A percentile compares a stretch with the other conserved stretches of the same genome.
These are phyloP conservation scores for Calliopsis andreniformis DNA, from an alignment of 1,140 invertebrate genomes.

Conservation along the genomic window DNA sequence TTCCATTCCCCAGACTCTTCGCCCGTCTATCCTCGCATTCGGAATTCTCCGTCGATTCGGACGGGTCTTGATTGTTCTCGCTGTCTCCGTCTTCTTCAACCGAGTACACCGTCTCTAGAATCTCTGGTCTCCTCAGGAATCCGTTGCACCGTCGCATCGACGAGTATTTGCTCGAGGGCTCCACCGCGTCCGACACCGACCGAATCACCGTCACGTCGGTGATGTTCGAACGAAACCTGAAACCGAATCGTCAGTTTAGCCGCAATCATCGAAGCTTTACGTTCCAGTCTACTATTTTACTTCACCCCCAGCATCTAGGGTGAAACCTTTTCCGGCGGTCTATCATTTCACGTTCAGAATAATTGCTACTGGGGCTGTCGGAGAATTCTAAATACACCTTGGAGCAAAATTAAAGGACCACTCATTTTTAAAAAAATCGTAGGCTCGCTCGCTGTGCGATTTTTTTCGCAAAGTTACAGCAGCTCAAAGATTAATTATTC, in stretches of 20 bases:
- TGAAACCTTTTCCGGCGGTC: no score
- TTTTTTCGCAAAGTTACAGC: no score
- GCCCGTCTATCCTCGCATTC: slow-evolving; percentile 71
- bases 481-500: no score
- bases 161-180: slow-evolving; percentile 88
- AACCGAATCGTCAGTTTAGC: neutral
- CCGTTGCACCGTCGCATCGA: slow-evolving; percentile 87
- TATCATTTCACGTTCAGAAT: no score
- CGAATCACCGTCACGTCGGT: slow-evolving; percentile 87
- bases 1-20: slow-evolving; percentile 68
- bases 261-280: no score
- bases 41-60: slow-evolving; percentile 71
- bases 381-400: no score
- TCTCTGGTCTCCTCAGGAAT: slow-evolving; percentile 88
- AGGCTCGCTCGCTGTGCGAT: no score
- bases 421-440: no score
- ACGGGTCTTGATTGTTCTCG: slow-evolving; percentile 83
- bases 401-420: no score
- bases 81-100: slow-evolving; percentile 90
- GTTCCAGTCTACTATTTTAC: no score
- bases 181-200: slow-evolving; percentile 90
- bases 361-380: no score
- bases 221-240: slow-evolving; percentile 78
- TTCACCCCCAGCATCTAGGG: no score
- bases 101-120: slow-evolving; percentile 92